Base-by-base conservation (phyloP, 2,113 vertebrate species). In the Passer montanus region DNA sequence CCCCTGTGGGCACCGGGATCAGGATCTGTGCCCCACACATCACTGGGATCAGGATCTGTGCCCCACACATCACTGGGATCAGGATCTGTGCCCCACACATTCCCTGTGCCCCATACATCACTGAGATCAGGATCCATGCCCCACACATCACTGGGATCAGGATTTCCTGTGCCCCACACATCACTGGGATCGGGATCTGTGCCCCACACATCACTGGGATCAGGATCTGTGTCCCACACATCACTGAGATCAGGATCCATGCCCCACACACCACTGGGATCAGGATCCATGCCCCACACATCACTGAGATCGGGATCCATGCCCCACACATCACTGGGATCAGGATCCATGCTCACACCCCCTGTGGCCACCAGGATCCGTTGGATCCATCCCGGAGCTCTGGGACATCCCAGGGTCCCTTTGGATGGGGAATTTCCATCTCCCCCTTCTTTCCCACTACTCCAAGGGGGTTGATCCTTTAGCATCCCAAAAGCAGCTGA, bases 331-430 rank as follows among this genome's bases (percentile, higher is more conserved):
- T 17, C 28, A 18, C 11, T 3, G 17, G 63, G 64, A 46, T 33
- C n/a, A 43, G 39, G 39, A 39, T 56, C 19, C 24, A 1, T 4
- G 11, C 6, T 58, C 31, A 37, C 11, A 0, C 1, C 10, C 46
- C 49, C n/a, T 1, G 20, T 1, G 24, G 13, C 28, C 20, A 13
- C 52, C 0, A 0, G 13, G 52, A 21, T 35, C 68, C 1, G 1
- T 3, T 7, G 14, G 44, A 27, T 9, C 43, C 60, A 41, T 5
- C 70, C 82, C 35, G 0, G 26, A 66, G 10, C n/a, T 33, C 60
- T 11, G 37, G 66, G 66, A 10, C 7, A 3, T 46, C 79, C 80
- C 67, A 2, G 6, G 2, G 3, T 6, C 27, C 30, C 43, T 24
- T 21, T 5, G 31, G 33, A 56, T 31, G 30, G 28, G 74, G 46